Percentiles rank a stretch among this genome's conserved stretches.
Evolutionary conservation across 2,888 invertebrate genomes (phyloP).

Genomic region (Conistra vaccinii): DNA sequence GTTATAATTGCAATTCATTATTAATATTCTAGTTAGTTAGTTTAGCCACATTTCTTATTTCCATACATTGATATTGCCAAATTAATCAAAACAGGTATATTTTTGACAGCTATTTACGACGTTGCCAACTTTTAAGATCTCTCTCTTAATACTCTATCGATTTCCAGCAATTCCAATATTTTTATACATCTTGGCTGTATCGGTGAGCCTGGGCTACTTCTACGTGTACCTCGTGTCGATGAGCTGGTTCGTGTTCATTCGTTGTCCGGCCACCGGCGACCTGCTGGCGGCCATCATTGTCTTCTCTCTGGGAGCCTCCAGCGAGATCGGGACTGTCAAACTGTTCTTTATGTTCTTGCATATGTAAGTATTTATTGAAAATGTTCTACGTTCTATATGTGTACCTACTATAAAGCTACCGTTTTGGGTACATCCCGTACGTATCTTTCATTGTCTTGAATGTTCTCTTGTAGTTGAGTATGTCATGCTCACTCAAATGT

Average conservation of each 20-base stretch:
- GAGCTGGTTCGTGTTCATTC: conserved; percentile 78
- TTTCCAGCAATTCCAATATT: conserved; percentile 72
- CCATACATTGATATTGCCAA: no score
- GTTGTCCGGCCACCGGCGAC: conserved; percentile 70
- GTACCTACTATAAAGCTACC: conserved; percentile 65
- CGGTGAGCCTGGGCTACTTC: conserved; percentile 66
- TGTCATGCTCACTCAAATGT: no score
- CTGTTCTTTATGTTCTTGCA: conserved; percentile 72
- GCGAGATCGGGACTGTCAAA: conserved; percentile 76
- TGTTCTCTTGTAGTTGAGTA: no score
- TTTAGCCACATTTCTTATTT: no score
- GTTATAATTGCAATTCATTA: no score
- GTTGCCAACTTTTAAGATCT: no score
- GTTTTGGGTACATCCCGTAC: no score
- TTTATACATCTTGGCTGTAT: conserved; percentile 68
- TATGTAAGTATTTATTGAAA: conserved; percentile 66
- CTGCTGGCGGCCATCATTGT: conserved; percentile 72
- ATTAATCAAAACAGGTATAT: no score
- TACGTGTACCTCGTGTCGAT: conserved; percentile 78
- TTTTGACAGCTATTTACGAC: no score
- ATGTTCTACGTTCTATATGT: background rate
- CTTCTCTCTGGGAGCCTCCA: conserved; percentile 75
- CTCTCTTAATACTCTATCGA: conserved; percentile 65
- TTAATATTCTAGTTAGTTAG: no score
- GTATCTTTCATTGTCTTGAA: no score